A percentile compares a stretch with the other conserved stretches of the same genome.
These are phyloP conservation scores for Cordilura impudica DNA, from an alignment of 2,888 invertebrate species.

Conservation along the genomic window DNA sequence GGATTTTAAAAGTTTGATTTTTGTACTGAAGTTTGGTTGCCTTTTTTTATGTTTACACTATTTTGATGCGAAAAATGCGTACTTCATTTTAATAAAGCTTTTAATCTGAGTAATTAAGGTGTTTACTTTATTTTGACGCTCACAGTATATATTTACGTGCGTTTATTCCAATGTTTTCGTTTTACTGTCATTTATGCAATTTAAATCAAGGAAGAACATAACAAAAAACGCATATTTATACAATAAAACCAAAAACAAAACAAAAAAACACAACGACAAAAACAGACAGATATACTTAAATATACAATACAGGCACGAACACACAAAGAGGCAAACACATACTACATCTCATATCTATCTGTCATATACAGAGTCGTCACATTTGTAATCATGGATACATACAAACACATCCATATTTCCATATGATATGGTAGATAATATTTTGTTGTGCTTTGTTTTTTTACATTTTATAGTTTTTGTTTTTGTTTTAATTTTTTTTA, in stretches of 20 bases:
- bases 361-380: constrained; percentile 36
- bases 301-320: neutral
- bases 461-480: constrained; percentile 2
- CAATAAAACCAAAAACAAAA: neutral
- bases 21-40: no score
- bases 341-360: constrained; percentile 33
- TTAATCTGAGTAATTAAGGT: no score
- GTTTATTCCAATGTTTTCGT: constrained; percentile 11
- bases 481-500: neutral
- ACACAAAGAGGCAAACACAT: neutral
- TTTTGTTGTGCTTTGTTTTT: neutral
- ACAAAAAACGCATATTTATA: neutral
- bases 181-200: neutral
- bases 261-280: neutral
- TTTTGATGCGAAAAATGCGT: no score
- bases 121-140: no score
- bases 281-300: neutral
- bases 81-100: no score
- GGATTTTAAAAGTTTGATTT: no score
- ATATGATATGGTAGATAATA: neutral
- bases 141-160: neutral
- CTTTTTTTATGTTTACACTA: no score
- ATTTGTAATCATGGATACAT: constrained; percentile 30
- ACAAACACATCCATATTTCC: neutral
- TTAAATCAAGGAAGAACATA: neutral